Conservation (phyloP, 2,888 invertebrate genomes). For the Zygothrica quintamaculata region DNA sequence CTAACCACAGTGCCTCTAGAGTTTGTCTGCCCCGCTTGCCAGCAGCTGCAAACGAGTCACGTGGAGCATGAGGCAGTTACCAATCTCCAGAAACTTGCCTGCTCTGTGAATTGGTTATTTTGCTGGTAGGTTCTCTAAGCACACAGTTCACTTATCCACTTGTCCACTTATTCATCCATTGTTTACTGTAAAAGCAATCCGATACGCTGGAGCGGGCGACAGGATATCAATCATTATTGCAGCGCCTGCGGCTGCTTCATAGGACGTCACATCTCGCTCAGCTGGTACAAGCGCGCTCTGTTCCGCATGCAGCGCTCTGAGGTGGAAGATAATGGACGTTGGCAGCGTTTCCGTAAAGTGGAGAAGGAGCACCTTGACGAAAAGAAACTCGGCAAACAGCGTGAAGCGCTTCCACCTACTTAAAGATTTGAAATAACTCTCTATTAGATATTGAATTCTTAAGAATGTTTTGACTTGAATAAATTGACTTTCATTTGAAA, state of each 20-base stretch:
- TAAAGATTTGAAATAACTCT: conserved; percentile 6
- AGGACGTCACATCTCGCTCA: conserved; percentile 80
- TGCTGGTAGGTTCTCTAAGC: conserved; percentile 74
- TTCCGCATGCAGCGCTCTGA: conserved; percentile 78
- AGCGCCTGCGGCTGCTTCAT: conserved; percentile 82
- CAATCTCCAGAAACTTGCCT: conserved; percentile 64
- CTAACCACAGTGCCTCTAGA: conserved; percentile 66
- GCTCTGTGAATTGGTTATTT: conserved; percentile 69
- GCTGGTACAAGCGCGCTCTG: conserved; percentile 81
- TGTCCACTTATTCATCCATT: not conserved
- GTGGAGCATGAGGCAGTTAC: conserved; percentile 74
- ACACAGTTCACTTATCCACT: not conserved
- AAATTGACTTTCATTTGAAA: too few species aligned
- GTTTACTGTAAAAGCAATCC: conserved; percentile 61
- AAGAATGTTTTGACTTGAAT: too few species aligned
- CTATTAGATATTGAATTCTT: too few species aligned
- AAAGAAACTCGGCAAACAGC: conserved; percentile 68
- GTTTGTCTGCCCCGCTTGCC: conserved; percentile 78
- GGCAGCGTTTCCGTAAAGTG: conserved; percentile 74
- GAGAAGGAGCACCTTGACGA: conserved; percentile 76
- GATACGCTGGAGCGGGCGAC: conserved; percentile 78
- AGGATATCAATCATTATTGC: conserved; percentile 83
- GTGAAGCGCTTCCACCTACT: conserved; percentile 36
- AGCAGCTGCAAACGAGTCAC: conserved; percentile 54
- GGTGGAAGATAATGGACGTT: conserved; percentile 70